Evolutionary conservation across 2,113 vertebrate species (phyloP).

Genomic region (Oryctolagus cuniculus): DNA sequence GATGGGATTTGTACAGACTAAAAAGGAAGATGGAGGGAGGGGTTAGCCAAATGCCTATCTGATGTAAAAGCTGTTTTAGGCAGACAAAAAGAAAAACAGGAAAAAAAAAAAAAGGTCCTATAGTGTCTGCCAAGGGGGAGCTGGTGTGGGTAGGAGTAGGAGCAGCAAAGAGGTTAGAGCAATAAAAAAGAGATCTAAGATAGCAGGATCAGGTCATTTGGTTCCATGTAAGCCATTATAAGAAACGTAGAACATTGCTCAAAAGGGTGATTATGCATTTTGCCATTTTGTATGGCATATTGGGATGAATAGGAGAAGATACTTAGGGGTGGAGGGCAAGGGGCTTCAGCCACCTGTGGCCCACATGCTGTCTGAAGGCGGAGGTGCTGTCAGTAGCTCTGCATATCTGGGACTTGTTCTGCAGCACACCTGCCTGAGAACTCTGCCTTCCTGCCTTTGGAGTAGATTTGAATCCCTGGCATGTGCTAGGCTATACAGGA

Average conservation of each 20-base stretch:
- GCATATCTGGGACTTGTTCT: background rate
- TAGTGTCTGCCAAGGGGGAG: fast-evolving
- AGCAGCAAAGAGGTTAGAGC: no score
- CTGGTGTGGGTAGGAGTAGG: no score
- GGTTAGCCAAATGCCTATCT: background rate
- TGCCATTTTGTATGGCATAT: background rate
- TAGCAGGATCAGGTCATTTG: background rate
- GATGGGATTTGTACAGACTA: background rate
- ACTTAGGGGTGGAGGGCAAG: background rate
- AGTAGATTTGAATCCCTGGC: background rate
- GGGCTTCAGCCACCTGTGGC: fast-evolving
- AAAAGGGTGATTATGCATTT: background rate
- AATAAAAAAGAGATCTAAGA: background rate
- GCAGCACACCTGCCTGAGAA: background rate
- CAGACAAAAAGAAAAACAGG: background rate
- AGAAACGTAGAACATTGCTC: background rate
- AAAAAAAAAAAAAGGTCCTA: background rate
- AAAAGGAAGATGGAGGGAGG: background rate
- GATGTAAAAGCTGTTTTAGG: background rate
- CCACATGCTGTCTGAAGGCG: background rate
- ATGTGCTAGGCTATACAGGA: background rate
- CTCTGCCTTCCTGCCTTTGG: no score
- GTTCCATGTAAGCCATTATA: background rate
- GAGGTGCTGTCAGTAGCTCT: no score
- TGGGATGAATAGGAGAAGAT: background rate